phyloP scores from a whole-genome alignment of 2,113 vertebrate species.

The Gavialis gangeticus region DNA sequence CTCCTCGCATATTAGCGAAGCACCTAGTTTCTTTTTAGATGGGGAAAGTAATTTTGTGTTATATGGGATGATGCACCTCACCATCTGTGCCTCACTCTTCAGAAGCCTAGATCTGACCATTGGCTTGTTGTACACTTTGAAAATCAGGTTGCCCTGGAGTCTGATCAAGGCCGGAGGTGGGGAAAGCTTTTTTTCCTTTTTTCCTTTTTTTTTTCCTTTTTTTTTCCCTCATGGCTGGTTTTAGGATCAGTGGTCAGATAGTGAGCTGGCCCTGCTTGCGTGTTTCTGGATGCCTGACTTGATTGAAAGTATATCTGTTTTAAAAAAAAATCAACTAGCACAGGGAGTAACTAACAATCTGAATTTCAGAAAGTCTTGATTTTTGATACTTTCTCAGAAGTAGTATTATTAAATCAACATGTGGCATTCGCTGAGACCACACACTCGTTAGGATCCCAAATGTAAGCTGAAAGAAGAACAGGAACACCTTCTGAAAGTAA shows the following conservation, averaged over 20 bases:
- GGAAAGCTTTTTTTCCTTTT: rapidly evolving
- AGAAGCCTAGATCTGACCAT: no score
- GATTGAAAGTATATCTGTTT: no score
- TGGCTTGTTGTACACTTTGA: no score
- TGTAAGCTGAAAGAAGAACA: no score
- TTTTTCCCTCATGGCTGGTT: rapidly evolving
- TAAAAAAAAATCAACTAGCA: rapidly evolving
- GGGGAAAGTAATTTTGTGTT: no score
- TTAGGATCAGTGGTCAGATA: rapidly evolving
- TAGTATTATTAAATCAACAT: rapidly evolving
- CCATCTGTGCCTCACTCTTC: no score
- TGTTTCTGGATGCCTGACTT: rapidly evolving
- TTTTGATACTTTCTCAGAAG: rapidly evolving
- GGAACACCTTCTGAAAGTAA: neutral
- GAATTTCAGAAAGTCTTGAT: rapidly evolving
- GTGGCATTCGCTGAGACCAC: rapidly evolving
- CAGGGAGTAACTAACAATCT: neutral
- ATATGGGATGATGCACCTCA: no score
- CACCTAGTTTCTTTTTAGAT: no score
- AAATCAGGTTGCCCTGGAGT: no score
- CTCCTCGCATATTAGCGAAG: no score
- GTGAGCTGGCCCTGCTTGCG: neutral
- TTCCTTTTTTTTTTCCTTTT: neutral
- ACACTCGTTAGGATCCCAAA: no score
- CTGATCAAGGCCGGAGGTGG: no score